A percentile compares a stretch with the other conserved stretches of the same genome.
These are phyloP conservation scores for Trichogramma pretiosum DNA, from an alignment of 1,140 invertebrate genomes.

Conservation along the genomic window DNA sequence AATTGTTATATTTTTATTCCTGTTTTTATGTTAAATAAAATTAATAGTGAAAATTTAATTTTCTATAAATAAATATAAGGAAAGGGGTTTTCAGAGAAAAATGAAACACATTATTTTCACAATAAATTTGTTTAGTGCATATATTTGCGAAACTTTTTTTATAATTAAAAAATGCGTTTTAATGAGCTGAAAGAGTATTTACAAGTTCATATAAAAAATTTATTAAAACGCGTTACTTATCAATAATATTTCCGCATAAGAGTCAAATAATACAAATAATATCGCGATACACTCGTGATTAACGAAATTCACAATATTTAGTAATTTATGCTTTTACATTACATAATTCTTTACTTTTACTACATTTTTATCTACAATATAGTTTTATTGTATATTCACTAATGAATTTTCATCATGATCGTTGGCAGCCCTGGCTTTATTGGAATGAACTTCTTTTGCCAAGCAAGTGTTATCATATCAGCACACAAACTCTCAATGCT, in stretches of 20 bases:
- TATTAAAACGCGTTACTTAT: slow-evolving; percentile 20
- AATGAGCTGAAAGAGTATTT: slow-evolving; percentile 28
- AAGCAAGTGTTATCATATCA: slow-evolving; percentile 13
- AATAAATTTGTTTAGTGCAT: slow-evolving; percentile 17
- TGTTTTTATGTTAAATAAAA: too few species aligned
- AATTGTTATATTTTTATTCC: too few species aligned
- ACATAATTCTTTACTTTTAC: slow-evolving; percentile 16
- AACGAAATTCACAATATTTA: slow-evolving; percentile 20
- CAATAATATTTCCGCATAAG: slow-evolving; percentile 15
- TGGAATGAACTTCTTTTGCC: slow-evolving; percentile 19
- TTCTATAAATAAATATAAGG: too few species aligned
- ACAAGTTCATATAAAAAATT: slow-evolving; percentile 26
- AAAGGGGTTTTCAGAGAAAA: too few species aligned
- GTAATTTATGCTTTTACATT: slow-evolving; percentile 16
- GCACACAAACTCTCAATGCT: slow-evolving; percentile 9
- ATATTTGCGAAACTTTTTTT: slow-evolving; percentile 19
- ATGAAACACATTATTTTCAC: slow-evolving; percentile 7
- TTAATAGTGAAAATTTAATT: too few species aligned
- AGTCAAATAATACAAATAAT: slow-evolving; percentile 20
- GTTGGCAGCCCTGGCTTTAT: slow-evolving; percentile 19
- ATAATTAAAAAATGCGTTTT: slow-evolving; percentile 23
- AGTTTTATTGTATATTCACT: slow-evolving; percentile 17
- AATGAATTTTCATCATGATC: slow-evolving; percentile 18
- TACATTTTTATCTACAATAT: slow-evolving; percentile 20
- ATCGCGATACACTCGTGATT: slow-evolving; percentile 15